Percentiles rank a stretch among this genome's conserved stretches.
Conservation (phyloP, 2,797 vertebrate genomes). For the Manis javanica region DNA sequence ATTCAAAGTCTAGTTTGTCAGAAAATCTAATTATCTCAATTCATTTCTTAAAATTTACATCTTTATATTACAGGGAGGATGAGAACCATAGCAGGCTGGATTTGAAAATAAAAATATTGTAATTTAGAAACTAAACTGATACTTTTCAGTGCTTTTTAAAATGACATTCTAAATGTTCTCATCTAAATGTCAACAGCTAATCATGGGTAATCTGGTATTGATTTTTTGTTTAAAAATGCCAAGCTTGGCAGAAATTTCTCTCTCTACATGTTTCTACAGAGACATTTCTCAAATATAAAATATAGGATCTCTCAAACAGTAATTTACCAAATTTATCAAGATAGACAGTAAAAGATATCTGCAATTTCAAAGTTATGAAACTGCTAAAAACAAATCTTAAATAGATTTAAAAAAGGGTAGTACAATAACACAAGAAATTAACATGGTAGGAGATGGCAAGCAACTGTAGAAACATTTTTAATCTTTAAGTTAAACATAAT, state of each 20-base stretch:
- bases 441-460: neutral
- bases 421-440: neutral
- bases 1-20: neutral
- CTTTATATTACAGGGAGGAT: neutral
- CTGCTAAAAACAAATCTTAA: slow-evolving; percentile 9
- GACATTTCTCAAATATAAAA: slow-evolving; percentile 73
- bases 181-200: slow-evolving; percentile 84
- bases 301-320: neutral
- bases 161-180: slow-evolving; percentile 71
- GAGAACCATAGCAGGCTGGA: slow-evolving; percentile 24
- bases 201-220: slow-evolving; percentile 80
- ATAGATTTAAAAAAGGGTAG: neutral
- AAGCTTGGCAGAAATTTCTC: slow-evolving; percentile 61
- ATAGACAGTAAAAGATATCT: slow-evolving; percentile 54
- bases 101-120: slow-evolving; percentile 57
- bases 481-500: neutral
- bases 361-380: neutral
- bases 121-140: slow-evolving; percentile 72
- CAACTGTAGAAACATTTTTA: neutral
- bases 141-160: slow-evolving; percentile 74
- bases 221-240: slow-evolving; percentile 82
- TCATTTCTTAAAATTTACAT: neutral
- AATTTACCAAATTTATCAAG: slow-evolving; percentile 73
- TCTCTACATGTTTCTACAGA: slow-evolving; percentile 63
- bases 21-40: slow-evolving; percentile 13